Evolutionary conservation across 2,113 vertebrate genomes (phyloP).

Genomic region (Paramisgurnus dabryanus): DNA sequence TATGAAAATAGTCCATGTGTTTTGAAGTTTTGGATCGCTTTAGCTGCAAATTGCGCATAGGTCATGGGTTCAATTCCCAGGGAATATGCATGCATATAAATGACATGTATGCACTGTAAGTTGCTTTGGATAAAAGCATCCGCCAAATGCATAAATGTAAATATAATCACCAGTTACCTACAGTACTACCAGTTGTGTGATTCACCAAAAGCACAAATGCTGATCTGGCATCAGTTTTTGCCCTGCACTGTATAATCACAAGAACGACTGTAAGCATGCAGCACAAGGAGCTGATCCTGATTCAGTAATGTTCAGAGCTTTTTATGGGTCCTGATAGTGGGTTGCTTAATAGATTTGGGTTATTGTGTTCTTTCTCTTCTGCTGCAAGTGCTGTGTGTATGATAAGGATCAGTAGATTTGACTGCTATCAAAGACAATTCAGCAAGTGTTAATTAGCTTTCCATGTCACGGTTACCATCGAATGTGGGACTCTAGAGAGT

Average conservation of each 20-base stretch:
- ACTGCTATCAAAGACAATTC: conserved; percentile 17
- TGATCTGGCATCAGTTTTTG: conserved; percentile 1
- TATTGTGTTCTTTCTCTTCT: not conserved
- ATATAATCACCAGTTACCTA: too few species aligned
- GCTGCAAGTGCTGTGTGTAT: not conserved
- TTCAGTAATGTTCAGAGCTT: not conserved
- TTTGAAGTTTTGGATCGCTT: too few species aligned
- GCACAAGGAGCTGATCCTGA: not conserved
- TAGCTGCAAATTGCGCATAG: too few species aligned
- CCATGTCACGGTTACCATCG: conserved; percentile 32
- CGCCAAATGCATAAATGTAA: too few species aligned
- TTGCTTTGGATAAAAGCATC: too few species aligned
- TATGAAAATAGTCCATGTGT: too few species aligned
- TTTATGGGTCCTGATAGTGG: not conserved
- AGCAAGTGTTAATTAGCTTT: conserved; percentile 49
- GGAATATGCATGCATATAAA: too few species aligned
- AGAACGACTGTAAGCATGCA: too few species aligned
- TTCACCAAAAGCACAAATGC: not conserved
- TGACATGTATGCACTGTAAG: too few species aligned
- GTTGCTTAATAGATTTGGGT: not conserved
- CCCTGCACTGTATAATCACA: not conserved
- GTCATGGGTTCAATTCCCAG: too few species aligned
- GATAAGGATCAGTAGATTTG: conserved; percentile 18
- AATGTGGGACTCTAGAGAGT: conserved; percentile 16
- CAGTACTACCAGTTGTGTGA: too few species aligned